Conservation (phyloP, 2,888 invertebrate genomes). For the Drosophila mimica region DNA sequence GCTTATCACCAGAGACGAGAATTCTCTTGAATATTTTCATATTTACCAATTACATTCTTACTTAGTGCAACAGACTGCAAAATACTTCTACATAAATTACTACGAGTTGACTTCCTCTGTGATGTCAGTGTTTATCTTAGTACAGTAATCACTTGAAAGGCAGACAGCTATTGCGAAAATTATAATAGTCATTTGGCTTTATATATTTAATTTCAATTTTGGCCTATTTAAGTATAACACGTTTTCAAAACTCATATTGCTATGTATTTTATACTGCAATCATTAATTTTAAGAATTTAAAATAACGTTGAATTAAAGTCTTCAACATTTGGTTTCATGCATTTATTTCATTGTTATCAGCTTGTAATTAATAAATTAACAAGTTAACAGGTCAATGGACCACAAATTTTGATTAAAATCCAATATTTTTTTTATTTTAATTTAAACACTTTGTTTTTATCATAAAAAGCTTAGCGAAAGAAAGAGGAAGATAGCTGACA, state of each 20-base stretch:
- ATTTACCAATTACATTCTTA: constrained; percentile 7
- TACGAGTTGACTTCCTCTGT: not conserved
- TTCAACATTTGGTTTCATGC: not conserved
- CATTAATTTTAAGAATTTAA: not conserved
- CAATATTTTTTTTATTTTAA: not conserved
- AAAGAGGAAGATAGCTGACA: not conserved
- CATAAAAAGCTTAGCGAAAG: not conserved
- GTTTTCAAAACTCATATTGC: too few relatives aligned
- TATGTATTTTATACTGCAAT: too few relatives aligned
- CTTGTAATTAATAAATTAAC: constrained; percentile 4
- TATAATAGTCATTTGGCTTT: not conserved
- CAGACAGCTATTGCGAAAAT: not conserved
- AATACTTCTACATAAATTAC: constrained; percentile 2
- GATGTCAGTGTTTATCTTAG: constrained; percentile 14
- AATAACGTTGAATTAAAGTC: not conserved
- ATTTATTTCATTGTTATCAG: constrained; percentile 5
- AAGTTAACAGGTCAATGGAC: constrained; percentile 26
- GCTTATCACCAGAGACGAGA: constrained; percentile 24
- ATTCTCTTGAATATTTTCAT: not conserved
- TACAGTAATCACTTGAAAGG: not conserved
- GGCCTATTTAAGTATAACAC: not conserved
- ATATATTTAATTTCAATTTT: not conserved
- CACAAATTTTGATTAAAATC: constrained; percentile 6
- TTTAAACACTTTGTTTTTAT: not conserved
- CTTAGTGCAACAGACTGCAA: not conserved